Percentiles rank a stretch among this genome's conserved stretches.
Conservation (phyloP, 2,888 invertebrate genomes). For the Leucophenga montana region DNA sequence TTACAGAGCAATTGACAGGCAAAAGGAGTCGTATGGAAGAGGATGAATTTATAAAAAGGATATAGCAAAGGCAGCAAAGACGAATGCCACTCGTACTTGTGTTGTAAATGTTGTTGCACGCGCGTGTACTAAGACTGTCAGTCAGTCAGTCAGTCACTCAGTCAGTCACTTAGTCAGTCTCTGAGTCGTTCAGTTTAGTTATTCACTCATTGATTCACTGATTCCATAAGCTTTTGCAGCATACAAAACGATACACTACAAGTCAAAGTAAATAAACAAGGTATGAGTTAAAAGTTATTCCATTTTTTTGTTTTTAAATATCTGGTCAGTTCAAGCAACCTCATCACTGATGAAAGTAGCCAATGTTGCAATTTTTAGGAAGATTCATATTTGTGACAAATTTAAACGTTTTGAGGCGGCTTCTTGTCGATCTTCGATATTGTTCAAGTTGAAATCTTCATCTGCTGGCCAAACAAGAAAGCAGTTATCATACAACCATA, state of each 20-base stretch:
- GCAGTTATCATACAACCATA: too few relatives aligned
- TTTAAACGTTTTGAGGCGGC: too few relatives aligned
- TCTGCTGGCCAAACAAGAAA: too few relatives aligned
- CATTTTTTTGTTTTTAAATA: too few relatives aligned
- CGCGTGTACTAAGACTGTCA: not conserved
- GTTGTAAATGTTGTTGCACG: not conserved
- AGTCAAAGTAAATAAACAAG: too few relatives aligned
- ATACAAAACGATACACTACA: not conserved
- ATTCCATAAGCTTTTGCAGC: not conserved
- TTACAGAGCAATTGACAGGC: conserved; percentile 63
- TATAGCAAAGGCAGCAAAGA: not conserved
- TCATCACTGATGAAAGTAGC: too few relatives aligned
- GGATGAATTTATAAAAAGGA: not conserved
- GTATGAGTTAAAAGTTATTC: not conserved
- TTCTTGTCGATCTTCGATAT: too few relatives aligned
- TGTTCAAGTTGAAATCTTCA: too few relatives aligned
- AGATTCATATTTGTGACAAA: too few relatives aligned
- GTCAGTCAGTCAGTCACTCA: not conserved
- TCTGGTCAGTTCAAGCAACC: too few relatives aligned
- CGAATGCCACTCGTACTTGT: too few relatives aligned
- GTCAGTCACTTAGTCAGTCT: conserved; percentile 2
- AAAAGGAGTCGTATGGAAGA: not conserved
- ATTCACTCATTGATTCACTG: conserved; percentile 13
- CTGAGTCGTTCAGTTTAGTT: not conserved
- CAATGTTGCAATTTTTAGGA: too few relatives aligned